Conservation (phyloP, 1,140 invertebrate species). For the Tetranychus urticae region DNA sequence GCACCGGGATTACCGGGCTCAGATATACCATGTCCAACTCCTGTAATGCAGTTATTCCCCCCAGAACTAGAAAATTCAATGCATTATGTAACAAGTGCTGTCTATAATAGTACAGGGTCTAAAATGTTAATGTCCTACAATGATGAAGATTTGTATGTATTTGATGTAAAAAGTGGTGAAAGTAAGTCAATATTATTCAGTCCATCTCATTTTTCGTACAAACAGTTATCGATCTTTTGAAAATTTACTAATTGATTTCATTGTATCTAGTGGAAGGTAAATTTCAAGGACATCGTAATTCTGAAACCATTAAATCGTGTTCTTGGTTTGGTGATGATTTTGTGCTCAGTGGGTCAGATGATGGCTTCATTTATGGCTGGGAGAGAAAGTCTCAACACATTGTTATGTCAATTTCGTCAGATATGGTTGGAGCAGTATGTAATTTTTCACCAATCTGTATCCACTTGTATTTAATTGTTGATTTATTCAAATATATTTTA, state of each 20-base stretch:
- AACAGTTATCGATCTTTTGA: too few species aligned
- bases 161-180: constrained; percentile 34
- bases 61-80: background rate
- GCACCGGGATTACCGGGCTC: background rate
- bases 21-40: constrained; percentile 15
- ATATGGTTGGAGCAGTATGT: constrained; percentile 35
- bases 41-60: background rate
- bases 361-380: constrained; percentile 83
- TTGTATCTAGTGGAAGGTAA: constrained; percentile 26
- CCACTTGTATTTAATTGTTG: too few species aligned
- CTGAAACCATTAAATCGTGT: constrained; percentile 21
- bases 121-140: constrained; percentile 61
- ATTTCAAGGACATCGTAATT: constrained; percentile 35
- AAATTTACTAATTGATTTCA: too few species aligned
- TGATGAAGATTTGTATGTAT: constrained; percentile 78
- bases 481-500: too few species aligned
- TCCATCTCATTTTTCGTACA: too few species aligned
- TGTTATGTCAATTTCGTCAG: constrained; percentile 59
- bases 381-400: constrained; percentile 66
- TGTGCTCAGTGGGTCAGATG: constrained; percentile 76
- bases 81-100: background rate
- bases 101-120: background rate
- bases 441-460: too few species aligned
- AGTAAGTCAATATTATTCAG: too few species aligned
- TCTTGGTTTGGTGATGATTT: constrained; percentile 31